phyloP scores from a whole-genome alignment of 2,888 invertebrate genomes.

The Drosophila anomalipes region DNA sequence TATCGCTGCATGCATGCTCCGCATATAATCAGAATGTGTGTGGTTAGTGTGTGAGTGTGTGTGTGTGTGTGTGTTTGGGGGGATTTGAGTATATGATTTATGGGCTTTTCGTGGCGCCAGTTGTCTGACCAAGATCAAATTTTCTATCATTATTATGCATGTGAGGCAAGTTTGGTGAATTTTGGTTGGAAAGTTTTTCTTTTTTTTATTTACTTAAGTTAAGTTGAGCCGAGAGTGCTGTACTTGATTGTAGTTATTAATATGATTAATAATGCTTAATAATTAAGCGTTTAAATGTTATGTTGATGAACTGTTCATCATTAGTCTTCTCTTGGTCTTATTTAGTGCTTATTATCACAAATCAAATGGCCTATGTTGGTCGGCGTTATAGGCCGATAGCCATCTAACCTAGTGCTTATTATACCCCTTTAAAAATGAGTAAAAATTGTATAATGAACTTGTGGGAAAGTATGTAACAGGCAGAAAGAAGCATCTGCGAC shows the following conservation, averaged over 20 bases:
- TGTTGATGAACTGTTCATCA: neutral
- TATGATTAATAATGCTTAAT: neutral
- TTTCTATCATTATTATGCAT: constrained; percentile 44
- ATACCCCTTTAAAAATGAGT: neutral
- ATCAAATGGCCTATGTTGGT: no score
- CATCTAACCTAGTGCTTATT: no score
- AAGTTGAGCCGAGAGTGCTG: neutral
- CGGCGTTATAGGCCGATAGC: no score
- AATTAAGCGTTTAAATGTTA: neutral
- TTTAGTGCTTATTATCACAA: no score
- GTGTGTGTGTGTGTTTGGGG: neutral
- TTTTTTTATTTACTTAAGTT: neutral
- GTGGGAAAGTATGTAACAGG: neutral
- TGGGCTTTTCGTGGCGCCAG: constrained; percentile 58
- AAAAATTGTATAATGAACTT: neutral
- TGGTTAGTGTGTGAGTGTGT: constrained; percentile 11
- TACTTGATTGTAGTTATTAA: neutral
- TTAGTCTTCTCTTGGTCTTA: neutral
- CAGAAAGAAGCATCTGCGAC: neutral
- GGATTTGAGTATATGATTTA: constrained; percentile 44
- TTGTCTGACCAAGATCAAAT: constrained; percentile 27
- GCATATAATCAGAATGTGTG: constrained; percentile 45
- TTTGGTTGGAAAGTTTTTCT: constrained; percentile 10
- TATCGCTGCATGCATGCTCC: constrained; percentile 66
- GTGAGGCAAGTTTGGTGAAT: constrained; percentile 10